phyloP scores from a whole-genome alignment of 2,113 vertebrate species.

The Oryzias celebensis region DNA sequence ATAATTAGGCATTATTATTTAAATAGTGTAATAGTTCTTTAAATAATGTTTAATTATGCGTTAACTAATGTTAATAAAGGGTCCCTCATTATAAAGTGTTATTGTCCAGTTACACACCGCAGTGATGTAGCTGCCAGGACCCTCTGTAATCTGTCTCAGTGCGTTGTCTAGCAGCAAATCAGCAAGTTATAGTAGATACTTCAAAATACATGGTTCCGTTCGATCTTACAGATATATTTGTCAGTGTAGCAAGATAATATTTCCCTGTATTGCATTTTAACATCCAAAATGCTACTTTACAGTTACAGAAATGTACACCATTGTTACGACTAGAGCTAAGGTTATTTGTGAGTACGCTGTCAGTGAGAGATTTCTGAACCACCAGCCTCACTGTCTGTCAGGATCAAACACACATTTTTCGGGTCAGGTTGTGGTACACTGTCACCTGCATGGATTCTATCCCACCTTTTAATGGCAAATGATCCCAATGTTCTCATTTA shows the following conservation, averaged over 20 bases:
- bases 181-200: conserved; percentile 73
- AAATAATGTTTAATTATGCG: too few species aligned
- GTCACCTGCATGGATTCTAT: conserved; percentile 22
- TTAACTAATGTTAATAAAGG: too few species aligned
- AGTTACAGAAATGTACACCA: conserved; percentile 51
- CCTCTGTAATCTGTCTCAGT: conserved; percentile 74
- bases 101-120: conserved; percentile 42
- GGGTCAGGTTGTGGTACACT: conserved; percentile 26
- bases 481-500: conserved; percentile 14
- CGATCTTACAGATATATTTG: conserved; percentile 58
- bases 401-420: conserved; percentile 8
- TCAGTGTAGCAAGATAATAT: conserved; percentile 62
- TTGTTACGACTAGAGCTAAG: conserved; percentile 43
- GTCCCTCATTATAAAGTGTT: too few species aligned
- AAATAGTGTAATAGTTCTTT: too few species aligned
- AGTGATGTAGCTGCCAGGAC: conserved; percentile 75
- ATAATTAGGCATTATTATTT: too few species aligned
- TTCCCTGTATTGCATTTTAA: conserved; percentile 48
- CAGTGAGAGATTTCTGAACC: conserved; percentile 33
- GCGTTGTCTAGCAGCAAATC: conserved; percentile 81
- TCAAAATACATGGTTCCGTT: conserved; percentile 68
- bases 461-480: conserved; percentile 13
- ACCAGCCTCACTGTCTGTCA: conserved; percentile 25
- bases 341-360: conserved; percentile 49
- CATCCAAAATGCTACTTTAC: conserved; percentile 44